Conservation (phyloP, 2,888 invertebrate species). For the Agelastica alni region DNA sequence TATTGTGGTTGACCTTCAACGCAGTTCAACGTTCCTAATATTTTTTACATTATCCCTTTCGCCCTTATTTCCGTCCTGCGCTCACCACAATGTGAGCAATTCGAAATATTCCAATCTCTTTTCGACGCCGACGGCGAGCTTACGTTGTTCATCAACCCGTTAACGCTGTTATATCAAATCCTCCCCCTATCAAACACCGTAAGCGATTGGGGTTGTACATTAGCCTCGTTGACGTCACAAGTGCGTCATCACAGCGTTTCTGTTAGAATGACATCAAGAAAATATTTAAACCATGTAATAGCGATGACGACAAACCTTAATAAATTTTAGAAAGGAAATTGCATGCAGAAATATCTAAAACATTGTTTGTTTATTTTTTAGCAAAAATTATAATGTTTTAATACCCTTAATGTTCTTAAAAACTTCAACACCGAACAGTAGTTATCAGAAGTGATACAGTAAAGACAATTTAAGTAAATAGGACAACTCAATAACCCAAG, state of each 20-base stretch:
- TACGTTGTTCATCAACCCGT: slow-evolving; percentile 4
- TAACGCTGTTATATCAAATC: slow-evolving; percentile 9
- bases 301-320: too few relatives aligned
- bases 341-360: too few relatives aligned
- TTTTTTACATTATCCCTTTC: background rate
- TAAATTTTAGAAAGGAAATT: too few relatives aligned
- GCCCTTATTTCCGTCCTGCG: background rate
- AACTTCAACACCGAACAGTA: too few relatives aligned
- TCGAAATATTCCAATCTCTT: slow-evolving; percentile 7
- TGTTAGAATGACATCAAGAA: too few relatives aligned
- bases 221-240: slow-evolving; percentile 9
- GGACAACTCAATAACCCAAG: too few relatives aligned
- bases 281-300: too few relatives aligned
- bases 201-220: background rate
- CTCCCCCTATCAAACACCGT: background rate
- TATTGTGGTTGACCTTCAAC: background rate
- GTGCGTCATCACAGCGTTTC: slow-evolving; percentile 9
- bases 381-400: too few relatives aligned
- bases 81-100: background rate
- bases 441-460: too few relatives aligned
- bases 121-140: background rate
- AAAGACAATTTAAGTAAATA: too few relatives aligned
- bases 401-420: too few relatives aligned
- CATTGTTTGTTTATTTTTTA: too few relatives aligned
- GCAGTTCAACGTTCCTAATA: background rate